Conservation (phyloP, 2,888 invertebrate species). For the Drosophila multiciliata region DNA sequence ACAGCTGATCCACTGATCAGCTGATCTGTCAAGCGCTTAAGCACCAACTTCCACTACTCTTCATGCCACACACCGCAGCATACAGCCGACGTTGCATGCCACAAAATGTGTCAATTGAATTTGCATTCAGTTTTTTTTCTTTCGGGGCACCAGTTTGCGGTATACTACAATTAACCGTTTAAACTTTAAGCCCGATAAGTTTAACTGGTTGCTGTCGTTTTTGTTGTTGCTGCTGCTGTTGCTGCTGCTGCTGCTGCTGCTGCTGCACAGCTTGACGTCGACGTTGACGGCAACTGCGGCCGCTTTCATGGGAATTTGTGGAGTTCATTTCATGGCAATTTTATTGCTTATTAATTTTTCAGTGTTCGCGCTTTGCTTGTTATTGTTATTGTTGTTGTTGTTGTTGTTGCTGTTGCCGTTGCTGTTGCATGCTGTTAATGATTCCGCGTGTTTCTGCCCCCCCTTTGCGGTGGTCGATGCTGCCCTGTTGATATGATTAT, state of each 20-base stretch:
- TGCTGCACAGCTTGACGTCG: constrained; percentile 48
- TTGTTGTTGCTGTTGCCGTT: constrained; percentile 7
- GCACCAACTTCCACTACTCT: background rate
- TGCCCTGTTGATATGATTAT: constrained; percentile 83
- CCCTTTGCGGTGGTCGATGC: constrained; percentile 39
- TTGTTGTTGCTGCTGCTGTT: constrained; percentile 6
- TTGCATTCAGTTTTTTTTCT: constrained; percentile 57
- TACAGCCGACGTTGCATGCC: constrained; percentile 41
- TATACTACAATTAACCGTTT: constrained; percentile 67
- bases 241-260: constrained; percentile 14
- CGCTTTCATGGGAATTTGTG: constrained; percentile 84
- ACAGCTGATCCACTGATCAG: constrained; percentile 16
- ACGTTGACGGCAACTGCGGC: constrained; percentile 48
- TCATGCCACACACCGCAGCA: background rate
- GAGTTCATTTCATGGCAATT: constrained; percentile 85
- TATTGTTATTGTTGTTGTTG: constrained; percentile 28
- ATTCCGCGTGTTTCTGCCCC: constrained; percentile 58
- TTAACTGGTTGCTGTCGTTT: constrained; percentile 47
- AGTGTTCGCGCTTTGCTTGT: constrained; percentile 73
- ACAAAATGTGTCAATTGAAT: constrained; percentile 77
- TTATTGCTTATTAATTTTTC: constrained; percentile 84
- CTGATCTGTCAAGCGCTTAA: constrained; percentile 1
- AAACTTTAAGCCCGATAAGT: constrained; percentile 58
- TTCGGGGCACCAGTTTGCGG: constrained; percentile 31
- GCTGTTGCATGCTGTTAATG: constrained; percentile 71